Base-by-base conservation (phyloP, 2,888 invertebrate species). In the Acleris emargana region DNA sequence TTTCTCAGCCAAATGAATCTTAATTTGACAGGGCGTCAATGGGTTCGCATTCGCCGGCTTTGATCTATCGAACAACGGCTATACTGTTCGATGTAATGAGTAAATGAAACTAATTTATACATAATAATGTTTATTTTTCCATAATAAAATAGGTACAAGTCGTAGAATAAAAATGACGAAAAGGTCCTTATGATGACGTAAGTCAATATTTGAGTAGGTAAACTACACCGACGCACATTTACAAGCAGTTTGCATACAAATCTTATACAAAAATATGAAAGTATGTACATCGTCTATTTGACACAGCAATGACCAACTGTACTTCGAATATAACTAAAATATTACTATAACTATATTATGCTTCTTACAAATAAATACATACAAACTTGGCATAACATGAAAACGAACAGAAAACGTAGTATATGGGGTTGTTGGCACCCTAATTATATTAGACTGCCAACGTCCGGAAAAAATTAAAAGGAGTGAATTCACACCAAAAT, bases 31-130 rank as follows among this genome's bases (percentile, higher is more conserved):
- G 79, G 76, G 58, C 74, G 70, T 72, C 78, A 78, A 86, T 82
- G 76, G 76, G 82, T 81, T 78, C 78, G 81, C 84, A 78, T 84
- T 85, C 84, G 80, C 83, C 83, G 86, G 88, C 82, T 86, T 80
- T 83, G 71, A 70, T 72, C 67, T 73, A 71, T 64, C 70, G 78
- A 77, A 47, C 57, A 52, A 53, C 52, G 43, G 47, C 52, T 58
- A 38, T 25, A 32, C 52, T 45, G 20, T 28, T 28, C 28, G 53
- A 47, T 58, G 28, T 42, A 62, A 67, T 47, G 25, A 47, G 45
- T 17, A 61, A 58, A 59, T 59, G 9, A 62, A 55, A 66, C 51
- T 22, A 69, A 76, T 70, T 74, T 72, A 72, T 71, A 76, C 77
- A 76, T 83, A 84, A 82, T 84, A 85, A 82, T 81, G 84, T 81